phyloP scores from a whole-genome alignment of 1,140 invertebrate species.

The Drosophila fuyamai region DNA sequence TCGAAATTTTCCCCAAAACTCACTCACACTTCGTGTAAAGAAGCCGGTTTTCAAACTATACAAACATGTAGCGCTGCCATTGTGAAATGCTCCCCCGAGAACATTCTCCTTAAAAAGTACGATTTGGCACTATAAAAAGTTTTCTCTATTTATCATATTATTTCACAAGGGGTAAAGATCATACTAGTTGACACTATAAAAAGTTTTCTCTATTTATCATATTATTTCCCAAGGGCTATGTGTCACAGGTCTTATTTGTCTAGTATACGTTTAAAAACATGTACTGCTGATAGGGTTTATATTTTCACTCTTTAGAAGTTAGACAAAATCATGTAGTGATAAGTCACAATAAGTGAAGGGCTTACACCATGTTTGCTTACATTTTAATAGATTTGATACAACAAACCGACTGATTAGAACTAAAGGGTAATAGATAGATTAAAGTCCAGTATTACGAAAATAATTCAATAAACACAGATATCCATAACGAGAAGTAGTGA shows the following conservation, averaged over 20 bases:
- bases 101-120: slow-evolving; percentile 22
- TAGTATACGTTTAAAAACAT: not conserved
- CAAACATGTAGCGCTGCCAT: slow-evolving; percentile 14
- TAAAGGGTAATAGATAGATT: not conserved
- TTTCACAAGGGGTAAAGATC: too few relatives aligned
- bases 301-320: not conserved
- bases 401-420: not conserved
- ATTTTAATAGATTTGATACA: slow-evolving; percentile 20
- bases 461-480: too few relatives aligned
- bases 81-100: slow-evolving; percentile 62
- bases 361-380: slow-evolving; percentile 9
- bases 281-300: not conserved
- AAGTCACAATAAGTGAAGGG: slow-evolving; percentile 2
- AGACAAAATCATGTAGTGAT: slow-evolving; percentile 6
- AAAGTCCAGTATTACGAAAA: not conserved
- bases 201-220: slow-evolving; percentile 6
- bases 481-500: not conserved
- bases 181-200: slow-evolving; percentile 21
- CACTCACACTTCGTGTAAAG: slow-evolving; percentile 70
- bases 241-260: not conserved
- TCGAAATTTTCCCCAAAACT: slow-evolving; percentile 40
- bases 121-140: slow-evolving; percentile 20
- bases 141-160: slow-evolving; percentile 2
- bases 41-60: slow-evolving; percentile 39
- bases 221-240: slow-evolving; percentile 15